Base-by-base conservation (phyloP, 2,888 invertebrate genomes). In the Glaucopsyche alexis region DNA sequence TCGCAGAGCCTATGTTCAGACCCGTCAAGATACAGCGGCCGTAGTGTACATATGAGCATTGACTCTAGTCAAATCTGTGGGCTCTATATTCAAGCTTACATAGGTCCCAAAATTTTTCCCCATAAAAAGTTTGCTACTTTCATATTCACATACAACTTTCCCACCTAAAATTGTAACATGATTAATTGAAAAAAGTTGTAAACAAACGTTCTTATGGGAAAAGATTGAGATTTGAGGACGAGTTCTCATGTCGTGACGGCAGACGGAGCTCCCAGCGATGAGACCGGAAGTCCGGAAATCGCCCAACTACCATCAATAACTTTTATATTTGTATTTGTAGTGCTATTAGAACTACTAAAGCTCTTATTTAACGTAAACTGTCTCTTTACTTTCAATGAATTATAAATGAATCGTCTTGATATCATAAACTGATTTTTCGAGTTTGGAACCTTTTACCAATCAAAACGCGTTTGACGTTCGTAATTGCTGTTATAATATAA, bases 211-310 rank as follows among this genome's bases (percentile, higher is more conserved):
- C 47, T 47, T 29, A 29, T 60, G 60, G 38, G 60, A 60, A 60
- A 38, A 38, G 60, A 60, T 60, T 60, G 60, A 13, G 29, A 60
- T 60, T 60, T 29, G 29, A 38, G 60, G 60, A 47, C 47, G 47
- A 14, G 60, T 60, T 60, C 60, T 60, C 29, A 60, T 60, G 60
- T 60, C 29, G 7, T 14, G 29, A 29, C 29, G 13, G 29, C 29
- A 9, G 19, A 9, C 60, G 60, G 60, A 50, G 13, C 11, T 49
- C 55, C 19, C 29, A 50, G 13, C 45, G 52, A 16, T 16, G 29
- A 60, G 19, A 60, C 60, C 60, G 60, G 60, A 60, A 60, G 60
- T 6, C 60, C 60, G 38, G 60, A 38, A 60, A 60, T 29, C 60
- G 13, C 2, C 8, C 14, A 7, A 60, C 29, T 60, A 60, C 14